Conservation (phyloP, 2,113 vertebrate species). For the Boulengerochromis microlepis region DNA sequence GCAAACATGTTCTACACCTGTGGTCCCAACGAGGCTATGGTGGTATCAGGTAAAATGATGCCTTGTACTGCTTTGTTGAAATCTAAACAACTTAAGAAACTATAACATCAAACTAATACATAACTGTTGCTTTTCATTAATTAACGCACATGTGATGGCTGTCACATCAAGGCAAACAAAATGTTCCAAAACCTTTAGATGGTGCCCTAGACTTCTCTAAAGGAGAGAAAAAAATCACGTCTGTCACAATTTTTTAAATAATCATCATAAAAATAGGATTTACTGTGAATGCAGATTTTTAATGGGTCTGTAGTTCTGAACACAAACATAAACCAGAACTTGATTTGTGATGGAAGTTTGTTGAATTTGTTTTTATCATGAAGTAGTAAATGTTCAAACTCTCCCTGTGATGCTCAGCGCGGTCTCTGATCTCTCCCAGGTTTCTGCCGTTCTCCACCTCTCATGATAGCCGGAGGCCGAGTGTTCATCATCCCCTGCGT, state of each 20-base stretch:
- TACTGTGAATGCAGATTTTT: not conserved
- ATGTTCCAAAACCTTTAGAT: not conserved
- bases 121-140: rapidly evolving
- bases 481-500: constrained; percentile 86
- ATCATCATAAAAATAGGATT: not conserved
- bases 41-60: constrained; percentile 81
- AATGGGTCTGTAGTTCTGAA: rapidly evolving
- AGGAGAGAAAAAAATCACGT: not conserved
- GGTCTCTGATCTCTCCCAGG: constrained; percentile 57
- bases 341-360: not conserved
- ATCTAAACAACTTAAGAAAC: not conserved
- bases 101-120: not conserved
- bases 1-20: constrained; percentile 83
- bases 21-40: constrained; percentile 94
- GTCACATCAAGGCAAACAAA: not conserved
- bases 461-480: constrained; percentile 86
- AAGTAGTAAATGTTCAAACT: not conserved
- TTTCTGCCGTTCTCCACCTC: constrained; percentile 81
- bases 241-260: not conserved
- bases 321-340: not conserved
- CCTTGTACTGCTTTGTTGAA: not conserved
- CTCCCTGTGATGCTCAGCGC: not conserved
- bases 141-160: rapidly evolving
- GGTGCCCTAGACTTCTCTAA: not conserved
- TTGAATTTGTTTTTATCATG: not conserved